Conservation (phyloP, 2,888 invertebrate genomes). For the Cryptus viduatorius region DNA sequence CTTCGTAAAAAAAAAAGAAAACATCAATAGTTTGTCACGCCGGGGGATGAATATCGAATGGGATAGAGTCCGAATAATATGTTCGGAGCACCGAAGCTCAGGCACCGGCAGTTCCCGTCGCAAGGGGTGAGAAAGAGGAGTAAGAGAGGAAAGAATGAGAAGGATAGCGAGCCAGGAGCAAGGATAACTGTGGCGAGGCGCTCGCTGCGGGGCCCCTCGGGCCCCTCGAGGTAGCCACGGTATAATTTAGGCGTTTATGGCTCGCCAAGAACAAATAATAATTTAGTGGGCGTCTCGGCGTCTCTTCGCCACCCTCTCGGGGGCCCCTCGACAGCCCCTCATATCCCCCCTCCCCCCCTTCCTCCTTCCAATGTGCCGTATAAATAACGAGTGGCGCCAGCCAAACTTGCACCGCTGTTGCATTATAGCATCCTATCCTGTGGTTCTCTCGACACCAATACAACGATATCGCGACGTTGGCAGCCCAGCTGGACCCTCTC, state of each 20-base stretch:
- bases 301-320: constrained; percentile 68
- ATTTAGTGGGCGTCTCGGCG: constrained; percentile 84
- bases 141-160: constrained; percentile 24
- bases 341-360: constrained; percentile 55
- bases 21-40: constrained; percentile 61
- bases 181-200: constrained; percentile 49
- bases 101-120: constrained; percentile 35
- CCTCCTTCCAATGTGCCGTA: constrained; percentile 73
- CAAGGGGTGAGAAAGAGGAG: constrained; percentile 48
- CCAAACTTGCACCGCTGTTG: constrained; percentile 78
- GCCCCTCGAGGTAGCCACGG: constrained; percentile 78
- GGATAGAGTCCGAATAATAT: constrained; percentile 34
- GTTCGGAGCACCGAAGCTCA: constrained; percentile 51
- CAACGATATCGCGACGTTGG: constrained; percentile 8
- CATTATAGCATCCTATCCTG: constrained; percentile 78
- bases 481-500: constrained; percentile 44
- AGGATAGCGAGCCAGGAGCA: constrained; percentile 14
- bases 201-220: constrained; percentile 68
- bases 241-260: constrained; percentile 84
- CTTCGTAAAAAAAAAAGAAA: not conserved
- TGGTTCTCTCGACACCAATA: constrained; percentile 68
- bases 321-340: constrained; percentile 44
- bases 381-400: constrained; percentile 85
- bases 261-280: constrained; percentile 84
- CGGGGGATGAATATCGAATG: constrained; percentile 19